Conservation (phyloP, 92 coral and sea anemone species). For the Chrysogorgia sp. region DNA sequence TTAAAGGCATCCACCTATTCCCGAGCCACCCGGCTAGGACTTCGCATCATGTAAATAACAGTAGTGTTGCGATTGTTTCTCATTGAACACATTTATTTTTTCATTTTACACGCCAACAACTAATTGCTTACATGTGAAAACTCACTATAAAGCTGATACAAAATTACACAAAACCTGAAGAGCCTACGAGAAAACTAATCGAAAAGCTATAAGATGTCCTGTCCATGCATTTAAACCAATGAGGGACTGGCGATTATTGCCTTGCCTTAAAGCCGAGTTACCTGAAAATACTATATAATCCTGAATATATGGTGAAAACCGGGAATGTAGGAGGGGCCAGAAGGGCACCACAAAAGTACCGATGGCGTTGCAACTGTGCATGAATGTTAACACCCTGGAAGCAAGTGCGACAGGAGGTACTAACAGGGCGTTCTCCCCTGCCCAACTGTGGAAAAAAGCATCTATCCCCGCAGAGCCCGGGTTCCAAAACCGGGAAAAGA, state of each 20-base stretch:
- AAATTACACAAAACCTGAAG: too few relatives aligned
- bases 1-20: background rate
- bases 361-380: background rate
- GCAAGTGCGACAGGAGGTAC: conserved; percentile 11
- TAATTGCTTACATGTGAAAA: too few relatives aligned
- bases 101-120: too few relatives aligned
- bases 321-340: conserved; percentile 9
- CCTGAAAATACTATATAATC: background rate
- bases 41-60: background rate
- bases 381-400: background rate
- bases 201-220: conserved; percentile 5
- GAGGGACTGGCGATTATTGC: conserved; percentile 1
- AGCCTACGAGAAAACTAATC: background rate
- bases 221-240: conserved; percentile 7
- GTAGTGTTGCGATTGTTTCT: background rate
- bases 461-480: conserved; percentile 46
- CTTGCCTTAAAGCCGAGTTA: background rate
- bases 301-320: background rate
- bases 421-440: background rate
- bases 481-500: conserved; percentile 48
- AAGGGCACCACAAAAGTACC: conserved; percentile 19
- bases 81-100: too few relatives aligned
- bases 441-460: conserved; percentile 12
- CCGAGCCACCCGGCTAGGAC: background rate
- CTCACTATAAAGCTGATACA: background rate